Evolutionary conservation across 1,140 invertebrate genomes (phyloP).

Genomic region (Cepaea nemoralis): DNA sequence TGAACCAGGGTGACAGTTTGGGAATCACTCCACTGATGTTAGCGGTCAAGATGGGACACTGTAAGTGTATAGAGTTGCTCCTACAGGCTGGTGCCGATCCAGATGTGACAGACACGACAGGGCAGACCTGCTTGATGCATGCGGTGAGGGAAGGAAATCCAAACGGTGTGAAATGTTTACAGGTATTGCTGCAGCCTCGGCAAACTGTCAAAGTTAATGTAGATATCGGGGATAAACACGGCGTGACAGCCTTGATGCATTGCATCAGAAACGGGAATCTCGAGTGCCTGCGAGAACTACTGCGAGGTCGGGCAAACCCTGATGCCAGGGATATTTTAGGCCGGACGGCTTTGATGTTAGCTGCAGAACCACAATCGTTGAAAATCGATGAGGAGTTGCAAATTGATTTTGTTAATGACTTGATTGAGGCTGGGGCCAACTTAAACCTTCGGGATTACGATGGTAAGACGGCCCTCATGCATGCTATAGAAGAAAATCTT

Average conservation of each 20-base stretch:
- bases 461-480: constrained; percentile 10
- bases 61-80: not conserved
- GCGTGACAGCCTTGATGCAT: not conserved
- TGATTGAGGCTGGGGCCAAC: constrained; percentile 7
- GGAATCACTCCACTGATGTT: constrained; percentile 2
- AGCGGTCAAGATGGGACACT: not conserved
- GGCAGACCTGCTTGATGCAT: not conserved
- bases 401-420: not conserved
- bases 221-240: not conserved
- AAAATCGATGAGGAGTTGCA: not conserved
- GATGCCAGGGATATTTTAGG: not conserved
- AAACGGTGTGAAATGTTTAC: not conserved
- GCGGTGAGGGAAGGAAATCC: not conserved
- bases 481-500: not conserved
- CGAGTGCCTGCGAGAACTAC: not conserved
- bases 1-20: not conserved
- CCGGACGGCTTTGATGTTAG: not conserved
- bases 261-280: not conserved
- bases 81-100: not conserved
- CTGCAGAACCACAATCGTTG: not conserved
- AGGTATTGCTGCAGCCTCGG: not conserved
- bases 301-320: not conserved
- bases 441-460: not conserved
- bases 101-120: not conserved
- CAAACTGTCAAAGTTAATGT: not conserved